Conservation (phyloP, 2,888 invertebrate species). For the Drosophila sordidapex region DNA sequence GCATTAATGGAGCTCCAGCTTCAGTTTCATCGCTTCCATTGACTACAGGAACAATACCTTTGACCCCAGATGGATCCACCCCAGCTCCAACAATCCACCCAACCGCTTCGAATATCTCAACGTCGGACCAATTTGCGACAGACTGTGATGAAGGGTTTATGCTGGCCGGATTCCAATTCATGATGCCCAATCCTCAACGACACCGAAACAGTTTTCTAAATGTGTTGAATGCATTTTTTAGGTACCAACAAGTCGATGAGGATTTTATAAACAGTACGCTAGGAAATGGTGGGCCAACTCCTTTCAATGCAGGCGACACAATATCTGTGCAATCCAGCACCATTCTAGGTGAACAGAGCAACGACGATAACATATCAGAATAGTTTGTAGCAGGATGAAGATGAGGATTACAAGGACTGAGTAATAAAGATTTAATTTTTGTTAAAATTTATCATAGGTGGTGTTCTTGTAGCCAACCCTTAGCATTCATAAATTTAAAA, state of each 20-base stretch:
- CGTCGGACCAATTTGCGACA: not conserved
- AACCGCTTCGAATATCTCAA: not conserved
- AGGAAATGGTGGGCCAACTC: not conserved
- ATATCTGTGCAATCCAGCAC: not conserved
- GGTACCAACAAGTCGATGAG: not conserved
- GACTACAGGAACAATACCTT: not conserved
- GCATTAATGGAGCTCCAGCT: not conserved
- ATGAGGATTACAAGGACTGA: not conserved
- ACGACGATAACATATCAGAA: not conserved
- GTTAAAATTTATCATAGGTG: not conserved
- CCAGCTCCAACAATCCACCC: not conserved
- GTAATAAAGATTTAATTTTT: not conserved
- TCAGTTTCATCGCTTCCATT: not conserved
- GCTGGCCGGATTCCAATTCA: not conserved
- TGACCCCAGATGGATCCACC: not conserved
- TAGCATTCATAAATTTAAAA: not conserved
- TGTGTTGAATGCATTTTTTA: not conserved
- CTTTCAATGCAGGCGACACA: not conserved
- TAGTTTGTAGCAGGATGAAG: not conserved
- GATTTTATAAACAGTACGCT: not conserved
- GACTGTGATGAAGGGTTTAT: no score
- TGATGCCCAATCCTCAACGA: not conserved
- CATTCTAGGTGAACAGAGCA: not conserved
- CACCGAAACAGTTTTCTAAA: not conserved
- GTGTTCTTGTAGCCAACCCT: not conserved